Conservation (phyloP, 2,113 vertebrate genomes). For the Oncorhynchus masou region DNA sequence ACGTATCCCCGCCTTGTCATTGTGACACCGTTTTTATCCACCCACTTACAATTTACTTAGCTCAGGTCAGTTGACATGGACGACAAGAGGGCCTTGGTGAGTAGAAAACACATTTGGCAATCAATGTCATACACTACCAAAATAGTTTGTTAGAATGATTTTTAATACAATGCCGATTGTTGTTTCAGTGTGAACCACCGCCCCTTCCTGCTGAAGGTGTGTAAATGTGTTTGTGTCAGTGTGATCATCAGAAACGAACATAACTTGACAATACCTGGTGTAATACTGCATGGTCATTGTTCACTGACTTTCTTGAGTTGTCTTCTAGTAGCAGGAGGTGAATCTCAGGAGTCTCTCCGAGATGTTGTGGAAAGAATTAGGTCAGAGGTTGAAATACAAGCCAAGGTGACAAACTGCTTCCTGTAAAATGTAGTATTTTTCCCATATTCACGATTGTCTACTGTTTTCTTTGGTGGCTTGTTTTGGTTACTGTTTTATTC, state of each 20-base stretch:
- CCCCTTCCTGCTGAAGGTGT: neutral
- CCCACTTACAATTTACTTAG: neutral
- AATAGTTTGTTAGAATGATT: too few species aligned
- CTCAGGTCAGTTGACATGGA: neutral
- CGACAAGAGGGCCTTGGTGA: neutral
- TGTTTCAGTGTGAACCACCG: neutral
- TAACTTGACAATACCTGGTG: neutral
- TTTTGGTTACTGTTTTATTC: neutral
- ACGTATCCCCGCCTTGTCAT: neutral
- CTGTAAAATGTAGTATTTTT: neutral
- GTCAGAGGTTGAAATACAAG: constrained; percentile 7
- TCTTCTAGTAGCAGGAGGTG: neutral
- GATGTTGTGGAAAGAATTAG: constrained; percentile 6
- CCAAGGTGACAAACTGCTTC: neutral
- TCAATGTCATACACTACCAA: neutral
- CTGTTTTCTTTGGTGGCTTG: neutral
- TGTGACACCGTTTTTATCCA: neutral
- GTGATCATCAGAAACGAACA: neutral
- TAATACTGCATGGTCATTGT: neutral
- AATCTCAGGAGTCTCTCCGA: constrained; percentile 6
- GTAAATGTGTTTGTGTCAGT: neutral
- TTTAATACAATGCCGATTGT: neutral
- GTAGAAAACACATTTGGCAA: neutral
- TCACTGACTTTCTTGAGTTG: neutral
- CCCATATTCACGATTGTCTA: neutral